Conservation (phyloP, 2,113 vertebrate genomes). For the Amblyopsis rosae region DNA sequence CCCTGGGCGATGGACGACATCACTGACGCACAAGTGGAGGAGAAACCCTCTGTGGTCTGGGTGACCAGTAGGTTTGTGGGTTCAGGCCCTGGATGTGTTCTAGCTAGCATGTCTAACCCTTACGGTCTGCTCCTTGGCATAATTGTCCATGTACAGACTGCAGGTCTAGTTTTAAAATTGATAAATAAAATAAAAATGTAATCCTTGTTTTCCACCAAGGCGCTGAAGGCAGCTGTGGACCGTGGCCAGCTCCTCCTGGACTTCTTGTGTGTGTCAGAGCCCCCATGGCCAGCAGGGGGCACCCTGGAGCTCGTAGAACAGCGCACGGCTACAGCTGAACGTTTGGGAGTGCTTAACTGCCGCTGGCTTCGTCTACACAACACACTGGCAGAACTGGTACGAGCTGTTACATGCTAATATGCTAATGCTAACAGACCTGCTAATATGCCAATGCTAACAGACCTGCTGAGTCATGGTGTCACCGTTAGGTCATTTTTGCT, state of each 20-base stretch:
- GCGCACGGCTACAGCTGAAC: conserved; percentile 81
- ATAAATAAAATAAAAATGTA: not conserved
- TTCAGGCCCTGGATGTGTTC: too few relatives aligned
- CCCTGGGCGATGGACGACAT: too few relatives aligned
- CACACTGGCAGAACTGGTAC: conserved; percentile 81
- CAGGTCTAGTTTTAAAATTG: too few relatives aligned
- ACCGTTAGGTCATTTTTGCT: too few relatives aligned
- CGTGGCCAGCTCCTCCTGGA: conserved; percentile 84
- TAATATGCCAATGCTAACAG: not conserved
- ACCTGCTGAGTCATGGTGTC: too few relatives aligned
- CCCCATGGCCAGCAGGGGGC: conserved; percentile 74
- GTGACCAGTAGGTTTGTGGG: too few relatives aligned
- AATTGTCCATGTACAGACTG: too few relatives aligned
- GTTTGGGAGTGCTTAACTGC: conserved; percentile 81
- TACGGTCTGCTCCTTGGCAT: too few relatives aligned
- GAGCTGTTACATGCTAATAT: conserved; percentile 3
- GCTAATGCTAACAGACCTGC: not conserved
- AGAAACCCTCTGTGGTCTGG: too few relatives aligned
- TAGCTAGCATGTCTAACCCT: too few relatives aligned
- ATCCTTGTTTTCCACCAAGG: conserved; percentile 64
- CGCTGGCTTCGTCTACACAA: conserved; percentile 80
- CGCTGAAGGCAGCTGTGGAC: conserved; percentile 77
- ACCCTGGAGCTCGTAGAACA: conserved; percentile 75
- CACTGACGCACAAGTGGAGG: too few relatives aligned
- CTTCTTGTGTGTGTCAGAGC: conserved; percentile 85